Evolutionary conservation across 2,113 vertebrate species (phyloP).

Genomic region (Oriolus oriolus): DNA sequence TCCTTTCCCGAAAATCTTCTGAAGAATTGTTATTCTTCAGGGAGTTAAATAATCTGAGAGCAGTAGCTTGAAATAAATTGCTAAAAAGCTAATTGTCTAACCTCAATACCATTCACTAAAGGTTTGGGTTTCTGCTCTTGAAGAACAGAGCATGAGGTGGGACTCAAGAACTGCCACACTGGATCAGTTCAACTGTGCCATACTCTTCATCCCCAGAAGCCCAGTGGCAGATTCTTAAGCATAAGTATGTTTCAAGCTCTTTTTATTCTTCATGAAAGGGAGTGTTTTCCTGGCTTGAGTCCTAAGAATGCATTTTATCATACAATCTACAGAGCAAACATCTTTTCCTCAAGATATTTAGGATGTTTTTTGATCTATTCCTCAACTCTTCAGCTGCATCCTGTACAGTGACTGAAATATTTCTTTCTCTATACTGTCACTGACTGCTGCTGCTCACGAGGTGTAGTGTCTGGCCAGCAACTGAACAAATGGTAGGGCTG

Average conservation of each 20-base stretch:
- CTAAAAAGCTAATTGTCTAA: neutral
- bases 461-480: neutral
- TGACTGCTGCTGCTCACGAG: fast-evolving
- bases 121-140: neutral
- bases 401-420: neutral
- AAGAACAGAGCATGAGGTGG: neutral
- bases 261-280: neutral
- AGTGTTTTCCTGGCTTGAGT: neutral
- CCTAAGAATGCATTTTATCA: neutral
- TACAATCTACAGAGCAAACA: neutral
- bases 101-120: neutral
- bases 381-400: neutral
- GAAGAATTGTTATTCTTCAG: neutral
- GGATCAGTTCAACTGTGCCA: neutral
- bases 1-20: neutral
- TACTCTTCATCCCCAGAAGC: neutral
- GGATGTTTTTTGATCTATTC: neutral
- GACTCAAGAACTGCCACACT: neutral
- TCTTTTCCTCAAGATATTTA: neutral
- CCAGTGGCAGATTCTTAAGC: neutral
- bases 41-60: neutral
- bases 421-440: neutral
- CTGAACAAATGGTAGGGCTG: neutral
- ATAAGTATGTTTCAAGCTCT: neutral
- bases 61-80: neutral